Conservation (phyloP, 2,113 vertebrate genomes). For the Tringa solitaria region DNA sequence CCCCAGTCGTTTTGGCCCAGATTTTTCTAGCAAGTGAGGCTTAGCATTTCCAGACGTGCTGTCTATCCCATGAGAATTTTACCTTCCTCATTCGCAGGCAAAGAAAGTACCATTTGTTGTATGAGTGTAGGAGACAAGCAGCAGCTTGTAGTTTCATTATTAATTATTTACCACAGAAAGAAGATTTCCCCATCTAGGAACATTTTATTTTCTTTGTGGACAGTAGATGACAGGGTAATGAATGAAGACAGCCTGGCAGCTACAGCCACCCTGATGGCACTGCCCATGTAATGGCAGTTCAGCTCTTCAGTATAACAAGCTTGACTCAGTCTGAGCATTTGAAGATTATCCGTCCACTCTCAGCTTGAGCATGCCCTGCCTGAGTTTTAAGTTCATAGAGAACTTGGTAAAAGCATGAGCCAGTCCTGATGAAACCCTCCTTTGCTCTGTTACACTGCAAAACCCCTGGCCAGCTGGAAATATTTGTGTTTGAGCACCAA, state of each 20-base stretch:
- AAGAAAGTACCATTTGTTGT: background rate
- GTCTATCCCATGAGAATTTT: background rate
- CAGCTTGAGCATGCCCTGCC: background rate
- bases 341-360: background rate
- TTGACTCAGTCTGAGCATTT: background rate
- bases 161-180: constrained; percentile 23
- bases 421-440: background rate
- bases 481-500: background rate
- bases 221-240: background rate
- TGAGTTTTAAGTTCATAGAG: background rate
- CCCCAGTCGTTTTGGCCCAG: background rate
- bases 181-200: background rate
- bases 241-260: background rate
- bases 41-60: background rate
- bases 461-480: background rate
- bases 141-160: background rate
- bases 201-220: background rate
- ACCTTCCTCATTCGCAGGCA: background rate
- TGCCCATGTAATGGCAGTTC: background rate
- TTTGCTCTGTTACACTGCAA: background rate
- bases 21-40: background rate
- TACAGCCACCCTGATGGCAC: background rate
- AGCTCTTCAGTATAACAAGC: background rate
- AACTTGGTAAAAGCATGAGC: background rate
- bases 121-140: background rate